Evolutionary conservation across 2,888 invertebrate genomes (phyloP).

Genomic region (Nowickia ferox): DNA sequence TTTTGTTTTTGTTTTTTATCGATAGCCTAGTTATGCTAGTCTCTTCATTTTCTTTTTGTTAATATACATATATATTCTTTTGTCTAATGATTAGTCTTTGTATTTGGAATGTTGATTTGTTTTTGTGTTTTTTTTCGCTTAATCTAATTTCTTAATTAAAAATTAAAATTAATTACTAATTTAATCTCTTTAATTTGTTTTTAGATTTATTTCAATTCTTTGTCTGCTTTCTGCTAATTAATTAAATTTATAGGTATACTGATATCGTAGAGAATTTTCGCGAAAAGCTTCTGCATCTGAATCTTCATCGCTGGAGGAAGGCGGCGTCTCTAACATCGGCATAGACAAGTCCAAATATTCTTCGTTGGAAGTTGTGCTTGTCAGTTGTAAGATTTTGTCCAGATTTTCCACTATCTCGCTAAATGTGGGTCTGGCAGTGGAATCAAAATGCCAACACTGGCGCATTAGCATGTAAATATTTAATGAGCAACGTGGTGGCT

Average conservation of each 20-base stretch:
- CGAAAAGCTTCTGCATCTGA: conserved; percentile 78
- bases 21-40: conserved; percentile 42
- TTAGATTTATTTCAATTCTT: conserved; percentile 3
- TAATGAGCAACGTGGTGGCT: conserved; percentile 96
- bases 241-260: conserved; percentile 81
- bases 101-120: conserved; percentile 25
- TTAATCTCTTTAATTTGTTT: conserved; percentile 35
- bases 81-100: conserved; percentile 27
- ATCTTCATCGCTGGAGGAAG: conserved; percentile 89
- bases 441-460: conserved; percentile 97
- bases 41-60: conserved; percentile 42
- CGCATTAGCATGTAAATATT: conserved; percentile 99
- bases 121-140: conserved; percentile 6
- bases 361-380: conserved; percentile 87
- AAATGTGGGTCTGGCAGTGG: conserved; percentile 94
- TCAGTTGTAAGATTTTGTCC: conserved; percentile 90
- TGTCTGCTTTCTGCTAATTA: conserved; percentile 66
- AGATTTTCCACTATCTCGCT: conserved; percentile 94
- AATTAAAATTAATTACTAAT: conserved; percentile 28
- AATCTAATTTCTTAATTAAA: conserved; percentile 14
- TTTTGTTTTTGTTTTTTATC: too few relatives aligned
- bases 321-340: conserved; percentile 93
- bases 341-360: conserved; percentile 95
- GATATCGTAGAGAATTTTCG: conserved; percentile 78
- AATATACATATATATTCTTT: background rate